phyloP scores from a whole-genome alignment of 2,888 invertebrate species.

The Chrysotoxum bicinctum region DNA sequence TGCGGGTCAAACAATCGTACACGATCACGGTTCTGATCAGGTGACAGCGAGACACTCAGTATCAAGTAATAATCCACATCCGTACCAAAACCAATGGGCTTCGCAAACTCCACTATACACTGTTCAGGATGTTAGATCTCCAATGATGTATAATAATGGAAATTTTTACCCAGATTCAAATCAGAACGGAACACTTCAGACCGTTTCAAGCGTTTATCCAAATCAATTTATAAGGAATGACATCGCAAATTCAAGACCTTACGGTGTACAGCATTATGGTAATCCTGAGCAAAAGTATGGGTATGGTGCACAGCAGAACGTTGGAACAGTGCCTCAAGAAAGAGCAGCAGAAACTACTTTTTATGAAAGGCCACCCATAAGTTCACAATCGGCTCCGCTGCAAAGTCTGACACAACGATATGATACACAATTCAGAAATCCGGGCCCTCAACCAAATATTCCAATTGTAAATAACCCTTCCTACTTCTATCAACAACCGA shows the following conservation, averaged over 20 bases:
- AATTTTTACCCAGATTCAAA: constrained; percentile 16
- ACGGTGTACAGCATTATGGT: not conserved
- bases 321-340: not conserved
- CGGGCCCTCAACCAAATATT: not conserved
- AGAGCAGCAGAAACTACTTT: not conserved
- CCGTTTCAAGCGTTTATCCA: not conserved
- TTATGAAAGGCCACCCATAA: not conserved
- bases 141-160: constrained; percentile 31
- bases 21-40: not conserved
- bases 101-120: not conserved
- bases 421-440: not conserved
- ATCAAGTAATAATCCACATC: not conserved
- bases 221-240: not conserved
- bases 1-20: not conserved
- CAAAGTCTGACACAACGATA: not conserved
- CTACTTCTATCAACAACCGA: not conserved
- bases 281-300: not conserved
- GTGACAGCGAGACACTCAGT: not conserved
- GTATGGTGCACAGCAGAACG: not conserved
- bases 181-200: constrained; percentile 6
- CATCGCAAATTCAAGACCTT: not conserved
- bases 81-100: constrained; percentile 3
- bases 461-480: not conserved
- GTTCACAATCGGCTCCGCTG: not conserved
- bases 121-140: constrained; percentile 22